phyloP scores from a whole-genome alignment of 2,888 invertebrate genomes.

The Chrysolina haemoptera region DNA sequence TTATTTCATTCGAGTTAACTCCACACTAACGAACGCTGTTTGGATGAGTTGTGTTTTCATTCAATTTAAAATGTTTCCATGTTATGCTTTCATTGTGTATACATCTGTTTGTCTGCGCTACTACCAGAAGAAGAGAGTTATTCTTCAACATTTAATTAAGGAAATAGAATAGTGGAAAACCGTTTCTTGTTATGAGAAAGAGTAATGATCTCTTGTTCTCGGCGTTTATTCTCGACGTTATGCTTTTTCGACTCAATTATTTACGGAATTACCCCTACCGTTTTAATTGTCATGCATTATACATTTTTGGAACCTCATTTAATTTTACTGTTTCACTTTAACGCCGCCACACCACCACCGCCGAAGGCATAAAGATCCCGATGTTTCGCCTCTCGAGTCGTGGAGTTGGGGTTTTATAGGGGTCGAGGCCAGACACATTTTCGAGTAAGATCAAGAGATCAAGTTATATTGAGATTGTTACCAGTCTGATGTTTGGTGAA shows the following conservation, averaged over 20 bases:
- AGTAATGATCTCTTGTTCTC: slow-evolving; percentile 38
- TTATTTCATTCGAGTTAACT: slow-evolving; percentile 12
- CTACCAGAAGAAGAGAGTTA: slow-evolving; percentile 29
- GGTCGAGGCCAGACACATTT: neutral
- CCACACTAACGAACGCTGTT: slow-evolving; percentile 9
- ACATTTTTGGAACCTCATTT: slow-evolving; percentile 22
- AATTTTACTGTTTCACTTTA: slow-evolving; percentile 13
- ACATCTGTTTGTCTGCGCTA: slow-evolving; percentile 31
- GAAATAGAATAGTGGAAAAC: slow-evolving; percentile 33
- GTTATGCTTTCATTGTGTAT: slow-evolving; percentile 34
- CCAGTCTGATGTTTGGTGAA: neutral
- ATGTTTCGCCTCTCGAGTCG: slow-evolving; percentile 3
- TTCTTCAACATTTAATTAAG: slow-evolving; percentile 44
- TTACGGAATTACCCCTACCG: slow-evolving; percentile 44
- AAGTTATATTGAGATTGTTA: neutral
- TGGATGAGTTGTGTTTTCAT: slow-evolving; percentile 33
- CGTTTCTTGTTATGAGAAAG: slow-evolving; percentile 40
- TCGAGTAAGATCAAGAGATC: neutral
- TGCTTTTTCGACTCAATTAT: slow-evolving; percentile 46
- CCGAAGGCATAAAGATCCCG: slow-evolving; percentile 11
- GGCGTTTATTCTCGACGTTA: slow-evolving; percentile 43
- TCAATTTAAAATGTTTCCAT: slow-evolving; percentile 39
- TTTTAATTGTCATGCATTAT: slow-evolving; percentile 36
- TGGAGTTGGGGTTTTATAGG: neutral
- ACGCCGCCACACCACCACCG: slow-evolving; percentile 7